phyloP scores from a whole-genome alignment of 2,888 invertebrate species.

The Oxyscelio sp. region DNA sequence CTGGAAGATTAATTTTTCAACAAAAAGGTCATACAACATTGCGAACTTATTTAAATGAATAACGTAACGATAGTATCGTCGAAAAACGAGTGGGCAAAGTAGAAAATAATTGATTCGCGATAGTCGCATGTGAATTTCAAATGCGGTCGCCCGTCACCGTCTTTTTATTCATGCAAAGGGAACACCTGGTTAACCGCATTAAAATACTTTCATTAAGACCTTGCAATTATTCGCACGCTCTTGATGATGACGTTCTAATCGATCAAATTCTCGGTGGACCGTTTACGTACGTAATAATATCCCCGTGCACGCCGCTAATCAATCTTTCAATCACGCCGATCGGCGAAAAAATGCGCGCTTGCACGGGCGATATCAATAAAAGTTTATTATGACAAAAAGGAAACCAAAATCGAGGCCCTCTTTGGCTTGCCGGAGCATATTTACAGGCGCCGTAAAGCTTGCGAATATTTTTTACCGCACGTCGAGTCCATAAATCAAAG shows the following conservation, averaged over 20 bases:
- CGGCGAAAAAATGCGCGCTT: constrained; percentile 22
- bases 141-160: constrained; percentile 64
- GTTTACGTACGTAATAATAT: constrained; percentile 46
- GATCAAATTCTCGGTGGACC: constrained; percentile 50
- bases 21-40: too few relatives aligned
- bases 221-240: constrained; percentile 72
- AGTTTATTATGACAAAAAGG: constrained; percentile 65
- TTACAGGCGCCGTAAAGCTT: constrained; percentile 59
- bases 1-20: too few relatives aligned
- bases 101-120: constrained; percentile 70
- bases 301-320: constrained; percentile 38
- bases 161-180: constrained; percentile 61
- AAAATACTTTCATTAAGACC: constrained; percentile 70
- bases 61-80: too few relatives aligned
- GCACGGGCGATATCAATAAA: constrained; percentile 53
- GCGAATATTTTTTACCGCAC: constrained; percentile 71
- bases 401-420: constrained; percentile 12
- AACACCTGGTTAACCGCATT: constrained; percentile 70
- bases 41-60: too few relatives aligned
- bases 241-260: constrained; percentile 69
- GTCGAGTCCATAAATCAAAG: constrained; percentile 70
- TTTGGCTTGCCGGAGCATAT: constrained; percentile 34
- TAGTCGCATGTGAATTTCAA: constrained; percentile 70
- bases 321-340: constrained; percentile 60
- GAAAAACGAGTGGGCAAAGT: too few relatives aligned